Conservation (phyloP, 2,797 vertebrate species). For the Peromyscus nudipes region DNA sequence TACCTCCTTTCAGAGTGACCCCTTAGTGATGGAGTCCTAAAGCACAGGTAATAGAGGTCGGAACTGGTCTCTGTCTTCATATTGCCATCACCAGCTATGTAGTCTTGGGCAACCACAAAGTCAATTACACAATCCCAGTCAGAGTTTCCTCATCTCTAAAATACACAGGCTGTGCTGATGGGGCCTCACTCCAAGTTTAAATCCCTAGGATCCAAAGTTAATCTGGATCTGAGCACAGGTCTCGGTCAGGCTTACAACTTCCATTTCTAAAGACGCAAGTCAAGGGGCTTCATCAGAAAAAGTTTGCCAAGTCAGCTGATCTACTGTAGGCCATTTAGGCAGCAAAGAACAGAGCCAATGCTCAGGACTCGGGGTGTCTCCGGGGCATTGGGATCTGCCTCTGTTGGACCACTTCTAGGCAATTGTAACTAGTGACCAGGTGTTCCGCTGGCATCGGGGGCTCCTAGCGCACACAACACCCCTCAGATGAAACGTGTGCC, state of each 20-base stretch:
- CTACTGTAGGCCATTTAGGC: neutral
- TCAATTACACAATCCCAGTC: neutral
- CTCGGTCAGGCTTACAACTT: neutral
- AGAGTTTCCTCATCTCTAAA: constrained; percentile 59
- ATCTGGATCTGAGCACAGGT: neutral
- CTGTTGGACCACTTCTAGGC: neutral
- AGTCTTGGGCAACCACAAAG: constrained; percentile 12
- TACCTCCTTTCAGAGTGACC: neutral
- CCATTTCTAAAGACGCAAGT: neutral
- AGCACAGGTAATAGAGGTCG: neutral
- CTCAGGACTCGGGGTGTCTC: neutral
- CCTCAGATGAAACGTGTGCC: neutral
- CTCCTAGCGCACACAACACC: neutral
- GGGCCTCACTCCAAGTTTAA: neutral
- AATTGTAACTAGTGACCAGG: neutral
- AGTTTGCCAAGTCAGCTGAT: neutral
- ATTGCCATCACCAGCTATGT: neutral
- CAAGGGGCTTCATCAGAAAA: neutral
- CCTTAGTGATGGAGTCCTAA: neutral
- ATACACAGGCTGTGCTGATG: neutral
- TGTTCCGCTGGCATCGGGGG: neutral
- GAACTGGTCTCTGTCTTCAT: neutral
- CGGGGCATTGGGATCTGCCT: neutral
- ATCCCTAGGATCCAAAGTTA: neutral
- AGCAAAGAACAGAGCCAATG: neutral